Conservation (phyloP, 1,140 invertebrate genomes). For the Drosophila lini region DNA sequence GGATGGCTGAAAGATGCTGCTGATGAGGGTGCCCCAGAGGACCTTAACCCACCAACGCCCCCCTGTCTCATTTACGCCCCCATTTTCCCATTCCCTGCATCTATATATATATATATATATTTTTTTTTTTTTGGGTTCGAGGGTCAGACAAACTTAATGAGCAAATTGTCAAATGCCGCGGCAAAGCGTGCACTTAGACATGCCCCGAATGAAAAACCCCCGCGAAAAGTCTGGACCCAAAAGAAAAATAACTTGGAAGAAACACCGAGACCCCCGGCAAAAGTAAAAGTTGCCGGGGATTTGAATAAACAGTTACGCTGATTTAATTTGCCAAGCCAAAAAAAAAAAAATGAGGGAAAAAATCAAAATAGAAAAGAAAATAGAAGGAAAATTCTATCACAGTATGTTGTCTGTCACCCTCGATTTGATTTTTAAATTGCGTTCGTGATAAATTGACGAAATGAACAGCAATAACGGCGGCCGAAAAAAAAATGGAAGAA, state of each 20-base stretch:
- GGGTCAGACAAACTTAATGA: constrained; percentile 83
- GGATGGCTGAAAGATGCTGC: constrained; percentile 7
- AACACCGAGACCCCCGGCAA: constrained; percentile 12
- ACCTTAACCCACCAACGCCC: constrained; percentile 14
- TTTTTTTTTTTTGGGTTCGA: not conserved
- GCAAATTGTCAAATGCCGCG: constrained; percentile 84
- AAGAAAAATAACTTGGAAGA: constrained; percentile 73
- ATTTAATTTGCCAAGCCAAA: constrained; percentile 74
- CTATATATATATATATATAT: not conserved
- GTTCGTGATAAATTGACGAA: constrained; percentile 84
- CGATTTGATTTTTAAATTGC: constrained; percentile 84
- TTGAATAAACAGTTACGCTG: constrained; percentile 84
- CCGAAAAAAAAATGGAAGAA: constrained; percentile 9
- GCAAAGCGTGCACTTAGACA: constrained; percentile 80
- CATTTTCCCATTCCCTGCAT: not conserved
- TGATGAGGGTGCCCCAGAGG: constrained; percentile 65
- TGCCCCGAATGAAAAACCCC: constrained; percentile 46
- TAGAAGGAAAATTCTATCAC: constrained; percentile 72
- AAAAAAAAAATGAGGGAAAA: not conserved
- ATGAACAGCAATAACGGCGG: constrained; percentile 78
- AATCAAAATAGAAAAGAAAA: constrained; percentile 27
- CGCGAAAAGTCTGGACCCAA: constrained; percentile 7
- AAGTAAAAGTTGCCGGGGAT: constrained; percentile 77
- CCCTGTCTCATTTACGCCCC: constrained; percentile 18
- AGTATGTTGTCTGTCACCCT: constrained; percentile 83